Conservation (phyloP, 2,113 vertebrate species). For the Microcebus lehilahytsara region DNA sequence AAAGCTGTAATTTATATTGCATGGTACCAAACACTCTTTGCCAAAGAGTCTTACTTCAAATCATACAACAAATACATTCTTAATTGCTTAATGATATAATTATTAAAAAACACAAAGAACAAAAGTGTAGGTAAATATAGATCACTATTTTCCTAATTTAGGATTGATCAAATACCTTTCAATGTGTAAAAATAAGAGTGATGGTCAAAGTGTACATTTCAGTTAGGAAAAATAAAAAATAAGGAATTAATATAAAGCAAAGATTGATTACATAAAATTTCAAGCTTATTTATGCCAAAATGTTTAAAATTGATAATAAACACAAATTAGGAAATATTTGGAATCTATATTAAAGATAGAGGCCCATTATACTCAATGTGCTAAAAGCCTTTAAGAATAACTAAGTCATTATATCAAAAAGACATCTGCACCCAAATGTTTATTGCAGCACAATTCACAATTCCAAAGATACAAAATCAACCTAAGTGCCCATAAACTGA, state of each 20-base stretch:
- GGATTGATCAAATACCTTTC: not conserved
- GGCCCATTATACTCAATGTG: not conserved
- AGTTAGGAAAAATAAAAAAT: not conserved
- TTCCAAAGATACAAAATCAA: no score
- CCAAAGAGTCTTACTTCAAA: not conserved
- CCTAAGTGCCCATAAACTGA: no score
- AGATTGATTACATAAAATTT: not conserved
- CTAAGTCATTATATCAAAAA: not conserved
- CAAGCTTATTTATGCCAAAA: not conserved
- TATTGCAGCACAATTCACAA: no score
- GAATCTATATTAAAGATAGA: not conserved
- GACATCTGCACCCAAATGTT: no score
- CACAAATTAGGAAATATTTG: not conserved
- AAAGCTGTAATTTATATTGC: not conserved
- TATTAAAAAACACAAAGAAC: not conserved
- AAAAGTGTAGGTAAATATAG: not conserved
- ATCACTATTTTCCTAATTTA: not conserved
- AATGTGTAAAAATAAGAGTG: not conserved
- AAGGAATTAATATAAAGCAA: not conserved
- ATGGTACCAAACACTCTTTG: not conserved
- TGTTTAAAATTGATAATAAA: not conserved
- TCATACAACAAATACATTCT: not conserved
- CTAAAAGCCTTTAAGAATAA: not conserved
- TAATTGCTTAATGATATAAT: not conserved
- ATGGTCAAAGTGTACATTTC: not conserved